Base-by-base conservation (phyloP, 2,113 vertebrate species). In the Eurypyga helias region DNA sequence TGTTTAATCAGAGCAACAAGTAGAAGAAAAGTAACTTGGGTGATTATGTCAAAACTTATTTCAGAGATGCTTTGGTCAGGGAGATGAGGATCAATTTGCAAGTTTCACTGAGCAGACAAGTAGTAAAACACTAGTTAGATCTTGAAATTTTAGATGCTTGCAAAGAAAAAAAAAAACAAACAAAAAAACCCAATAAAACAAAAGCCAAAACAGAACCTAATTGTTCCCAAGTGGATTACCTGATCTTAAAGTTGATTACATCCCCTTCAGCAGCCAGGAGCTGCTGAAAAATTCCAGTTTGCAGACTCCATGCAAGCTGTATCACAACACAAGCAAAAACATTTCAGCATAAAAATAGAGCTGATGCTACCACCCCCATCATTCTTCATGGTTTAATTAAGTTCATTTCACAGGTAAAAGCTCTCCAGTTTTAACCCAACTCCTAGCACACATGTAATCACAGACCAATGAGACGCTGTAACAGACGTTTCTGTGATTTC, bases 11-110 rank as follows among this genome's bases (percentile, higher is more conserved):
- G 28, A 89, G 11, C 36, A 86, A 18, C 11, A 16, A 62, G 8
- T 29, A 21, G 5, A 83, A 71, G 33, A 71, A 95, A 95, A 89
- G 16, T 10, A 73, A 73, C 11, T 54, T 33, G 10, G 6, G 71
- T 48, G 28, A 86, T 48, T 28, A 51, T 13, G 9, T 36, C n/a
- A 77, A 92, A 69, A 49, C 33, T 67, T 80, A 6, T 61, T 84
- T 80, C n/a, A 67, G 48, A 87, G 19, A 48, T 60, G 5, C 17
- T 41, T 65, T 84, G 51, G 8, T 43, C 60, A 82, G 48, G 77
- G 36, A 67, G 6, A 45, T 16, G 7, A 89, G 7, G 31, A 71
- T 38, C 26, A 72, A 78, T 49, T 0, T 34, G 5, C 0, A 0
- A 60, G 28, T 69, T 93, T 64, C 83, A 64, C 51, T 13, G 24